Evolutionary conservation across 2,113 vertebrate genomes (phyloP), one percentile per base, ranked within the genome.

Genomic region (Dicrurus megarhynchus): DNA sequence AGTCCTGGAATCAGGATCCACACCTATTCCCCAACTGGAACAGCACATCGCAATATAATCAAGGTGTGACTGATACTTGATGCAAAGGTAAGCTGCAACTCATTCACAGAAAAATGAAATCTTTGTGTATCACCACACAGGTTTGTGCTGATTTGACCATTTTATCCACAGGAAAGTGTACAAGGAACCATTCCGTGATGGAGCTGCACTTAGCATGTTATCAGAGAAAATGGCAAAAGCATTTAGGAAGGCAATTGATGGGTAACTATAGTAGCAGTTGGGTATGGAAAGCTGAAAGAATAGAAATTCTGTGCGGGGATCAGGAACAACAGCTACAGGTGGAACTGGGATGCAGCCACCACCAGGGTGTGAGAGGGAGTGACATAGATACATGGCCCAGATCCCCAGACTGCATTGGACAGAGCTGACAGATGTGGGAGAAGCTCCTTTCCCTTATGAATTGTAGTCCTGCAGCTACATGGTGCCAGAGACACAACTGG

Each of bases 41-140:
- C 17, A 67, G 26, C 35, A 53, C 20, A 70, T 65, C 0, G 0
- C 39, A 67, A 56, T 33, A 47, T 33, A 90, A 70, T 20, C 3
- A 8, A 78, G 28, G 26, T 33, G 32, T 57, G 56, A 53, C 32
- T 67, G 33, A 12, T 27, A 22, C 24, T 53, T 71, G 53, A 57
- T 71, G 55, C 64, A 57, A 92, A 84, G 37, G 67, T 33, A 65
- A 90, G 30, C 41, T 84, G 46, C 55, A 90, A 17, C 6, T n/a
- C 35, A 6, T 39, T 77, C 47, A 56, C 42, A 59, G 53, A 74
- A 69, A 89, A 67, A 41, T 22, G 7, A 57, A 88, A 59, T 35
- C 16, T 52, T 55, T 64, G 21, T 83, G 44, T 59, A 35, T 61
- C 12, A 33, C 23, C 16, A 39, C 37, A 28, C 27, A 22, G 28